These are phyloP conservation scores for Anhinga rufa DNA, from an alignment of 2,113 vertebrate species.

Conservation along the genomic window DNA sequence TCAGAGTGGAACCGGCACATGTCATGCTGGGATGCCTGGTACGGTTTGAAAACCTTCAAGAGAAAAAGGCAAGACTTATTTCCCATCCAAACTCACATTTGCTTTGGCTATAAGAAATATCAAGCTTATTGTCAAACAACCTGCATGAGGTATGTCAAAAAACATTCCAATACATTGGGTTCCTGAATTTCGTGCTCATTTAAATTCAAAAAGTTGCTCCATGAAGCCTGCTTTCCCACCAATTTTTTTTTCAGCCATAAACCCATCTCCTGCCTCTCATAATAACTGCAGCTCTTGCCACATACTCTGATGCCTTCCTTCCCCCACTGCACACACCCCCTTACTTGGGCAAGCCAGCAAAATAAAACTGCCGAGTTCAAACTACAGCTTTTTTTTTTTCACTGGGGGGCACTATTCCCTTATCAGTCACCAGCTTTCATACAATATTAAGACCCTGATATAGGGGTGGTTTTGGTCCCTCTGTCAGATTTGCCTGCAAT, in stretches of 20 bases:
- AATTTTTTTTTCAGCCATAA: not conserved
- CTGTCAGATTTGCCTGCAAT: not conserved
- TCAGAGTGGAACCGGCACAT: conserved; percentile 99
- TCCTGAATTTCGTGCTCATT: not conserved
- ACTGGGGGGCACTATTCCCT: no score
- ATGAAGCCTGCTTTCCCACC: not conserved
- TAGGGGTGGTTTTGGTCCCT: not conserved
- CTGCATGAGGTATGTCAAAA: rapidly evolving
- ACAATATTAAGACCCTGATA: not conserved
- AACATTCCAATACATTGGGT: rapidly evolving
- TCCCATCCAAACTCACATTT: rapidly evolving
- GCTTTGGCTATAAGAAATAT: not conserved
- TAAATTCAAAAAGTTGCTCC: not conserved
- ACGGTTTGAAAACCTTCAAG: conserved; percentile 92
- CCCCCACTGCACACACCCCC: rapidly evolving
- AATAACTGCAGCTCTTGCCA: not conserved
- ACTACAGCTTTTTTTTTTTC: not conserved
- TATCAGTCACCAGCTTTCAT: not conserved
- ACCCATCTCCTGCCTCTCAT: not conserved
- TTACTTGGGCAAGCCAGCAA: not conserved
- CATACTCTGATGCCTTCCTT: not conserved
- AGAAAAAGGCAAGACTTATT: not conserved
- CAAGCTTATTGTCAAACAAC: rapidly evolving
- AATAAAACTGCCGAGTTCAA: not conserved
- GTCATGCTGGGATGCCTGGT: conserved; percentile 97